Evolutionary conservation across 2,888 invertebrate species (phyloP), one percentile per base, ranked within the genome.

Genomic region (Polymixis lichenea): DNA sequence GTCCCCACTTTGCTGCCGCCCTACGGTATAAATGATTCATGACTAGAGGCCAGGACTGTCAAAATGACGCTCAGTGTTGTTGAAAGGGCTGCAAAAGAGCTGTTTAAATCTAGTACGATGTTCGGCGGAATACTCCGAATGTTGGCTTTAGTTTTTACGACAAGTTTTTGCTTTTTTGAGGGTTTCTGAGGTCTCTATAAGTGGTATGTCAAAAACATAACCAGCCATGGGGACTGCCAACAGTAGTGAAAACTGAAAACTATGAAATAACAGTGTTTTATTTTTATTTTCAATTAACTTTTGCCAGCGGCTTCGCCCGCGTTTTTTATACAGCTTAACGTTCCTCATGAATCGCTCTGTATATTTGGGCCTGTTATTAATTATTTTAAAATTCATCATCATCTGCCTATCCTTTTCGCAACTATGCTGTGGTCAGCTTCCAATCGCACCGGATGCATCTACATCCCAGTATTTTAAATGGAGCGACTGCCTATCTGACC

Each of bases 21-120:
- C 90, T 90, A 85, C 80, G 65, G 77, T 78, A 92, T 93, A 90
- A 93, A 93, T 92, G 91, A 93, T 93, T 93, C 92, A 93, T 92
- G 90, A 84, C 87, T 80, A 84, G 84, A 79, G 86, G 82, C 85
- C 55, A 69, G 68, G 49, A 68, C 76, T 79, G 82, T 71, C 71
- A 62, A 72, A 86, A 86, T 83, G 89, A 84, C 79, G 76, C 79
- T 82, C 72, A 82, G 55, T 80, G 79, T 80, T 83, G 85, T 79
- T 79, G 73, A 78, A 80, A 75, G 71, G 60, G 67, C 64, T 60
- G 62, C 75, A 72, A 86, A 86, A 82, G 77, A 73, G 78, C 66
- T 72, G 73, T 77, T 70, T 79, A 75, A 84, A 82, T 76, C 72
- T 70, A 75, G 56, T 55, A 64, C 19, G 67, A 61, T 61, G 67